Conservation (phyloP, 1,140 invertebrate genomes). For the Calliopsis andreniformis region DNA sequence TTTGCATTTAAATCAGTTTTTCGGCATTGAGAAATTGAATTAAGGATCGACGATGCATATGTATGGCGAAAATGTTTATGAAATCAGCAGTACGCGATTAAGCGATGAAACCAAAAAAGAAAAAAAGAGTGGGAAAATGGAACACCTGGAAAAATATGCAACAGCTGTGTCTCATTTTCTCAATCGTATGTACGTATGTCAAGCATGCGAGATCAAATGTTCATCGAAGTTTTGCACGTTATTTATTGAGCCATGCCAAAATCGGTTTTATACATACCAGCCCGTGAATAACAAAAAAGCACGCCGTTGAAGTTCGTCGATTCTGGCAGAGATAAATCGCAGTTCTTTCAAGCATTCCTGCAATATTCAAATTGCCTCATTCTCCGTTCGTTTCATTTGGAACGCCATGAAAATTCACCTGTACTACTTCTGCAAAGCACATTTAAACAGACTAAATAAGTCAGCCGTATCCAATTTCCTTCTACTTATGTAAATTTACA, state of each 20-base stretch:
- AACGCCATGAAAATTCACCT: background rate
- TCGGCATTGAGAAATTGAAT: slow-evolving; percentile 25
- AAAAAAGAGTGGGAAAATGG: background rate
- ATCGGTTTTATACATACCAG: background rate
- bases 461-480: background rate
- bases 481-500: too few relatives aligned
- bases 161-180: background rate
- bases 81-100: slow-evolving; percentile 12
- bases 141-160: background rate
- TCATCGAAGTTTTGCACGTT: background rate
- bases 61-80: background rate
- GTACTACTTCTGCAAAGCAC: background rate
- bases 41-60: background rate
- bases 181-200: too few relatives aligned
- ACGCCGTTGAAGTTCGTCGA: background rate
- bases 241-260: background rate
- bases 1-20: slow-evolving; percentile 28
- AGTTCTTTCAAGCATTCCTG: background rate
- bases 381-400: background rate
- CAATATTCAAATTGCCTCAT: background rate
- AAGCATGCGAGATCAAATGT: background rate
- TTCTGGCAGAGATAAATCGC: background rate
- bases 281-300: background rate
- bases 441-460: background rate
- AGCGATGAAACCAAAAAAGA: background rate